Percentiles rank a stretch among this genome's conserved stretches.
Conservation (phyloP, 2,113 vertebrate genomes). For the Pleuronectes platessa region DNA sequence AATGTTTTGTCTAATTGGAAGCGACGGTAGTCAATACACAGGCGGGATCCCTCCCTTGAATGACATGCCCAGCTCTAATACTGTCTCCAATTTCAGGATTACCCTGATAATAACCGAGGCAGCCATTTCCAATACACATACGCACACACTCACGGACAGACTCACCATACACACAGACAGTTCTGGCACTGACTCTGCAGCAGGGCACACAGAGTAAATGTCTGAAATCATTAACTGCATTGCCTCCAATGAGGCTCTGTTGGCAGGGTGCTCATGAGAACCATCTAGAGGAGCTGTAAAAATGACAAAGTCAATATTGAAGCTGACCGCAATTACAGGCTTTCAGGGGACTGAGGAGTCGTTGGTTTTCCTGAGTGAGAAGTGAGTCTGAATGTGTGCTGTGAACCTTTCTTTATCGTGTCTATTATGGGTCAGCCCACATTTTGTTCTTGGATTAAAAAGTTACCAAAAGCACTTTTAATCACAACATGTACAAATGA, state of each 20-base stretch:
- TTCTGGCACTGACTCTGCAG: slow-evolving; percentile 66
- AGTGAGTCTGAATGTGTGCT: slow-evolving; percentile 41
- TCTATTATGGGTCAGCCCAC: slow-evolving; percentile 15
- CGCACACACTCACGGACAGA: slow-evolving; percentile 59
- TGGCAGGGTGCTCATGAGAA: slow-evolving; percentile 78
- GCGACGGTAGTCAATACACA: slow-evolving; percentile 80
- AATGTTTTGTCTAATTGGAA: slow-evolving; percentile 81
- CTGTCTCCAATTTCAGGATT: slow-evolving; percentile 82
- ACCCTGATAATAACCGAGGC: slow-evolving; percentile 77
- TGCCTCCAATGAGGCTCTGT: slow-evolving; percentile 66
- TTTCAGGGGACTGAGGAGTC: slow-evolving; percentile 67
- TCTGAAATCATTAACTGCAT: slow-evolving; percentile 73
- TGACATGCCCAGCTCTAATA: slow-evolving; percentile 78
- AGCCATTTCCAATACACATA: slow-evolving; percentile 73
- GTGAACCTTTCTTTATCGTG: slow-evolving; percentile 25
- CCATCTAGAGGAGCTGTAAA: slow-evolving; percentile 74
- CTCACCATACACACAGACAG: slow-evolving; percentile 59
- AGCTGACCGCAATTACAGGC: slow-evolving; percentile 72
- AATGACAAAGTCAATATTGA: slow-evolving; percentile 81
- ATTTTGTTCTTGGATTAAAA: slow-evolving; percentile 34
- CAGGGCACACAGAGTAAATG: slow-evolving; percentile 68
- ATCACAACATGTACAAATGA: slow-evolving; percentile 5
- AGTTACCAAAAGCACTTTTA: slow-evolving; percentile 20
- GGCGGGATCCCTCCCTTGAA: slow-evolving; percentile 73
- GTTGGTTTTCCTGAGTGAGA: slow-evolving; percentile 50